Percentiles rank a stretch among this genome's conserved stretches.
These are phyloP conservation scores for Phymatocera aterrima DNA, from an alignment of 2,888 invertebrate species.

Conservation along the genomic window DNA sequence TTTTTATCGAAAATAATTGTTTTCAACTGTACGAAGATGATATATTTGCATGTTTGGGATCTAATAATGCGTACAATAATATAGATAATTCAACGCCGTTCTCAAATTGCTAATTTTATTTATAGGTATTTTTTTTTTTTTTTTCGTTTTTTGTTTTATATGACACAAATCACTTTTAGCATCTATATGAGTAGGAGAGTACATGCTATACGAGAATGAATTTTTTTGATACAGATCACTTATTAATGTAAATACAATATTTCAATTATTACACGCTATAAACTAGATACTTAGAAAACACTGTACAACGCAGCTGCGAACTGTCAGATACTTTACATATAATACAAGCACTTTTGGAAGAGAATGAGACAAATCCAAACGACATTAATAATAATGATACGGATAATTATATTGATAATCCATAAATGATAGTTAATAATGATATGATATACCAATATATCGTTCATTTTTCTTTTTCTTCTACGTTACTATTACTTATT, in stretches of 20 bases:
- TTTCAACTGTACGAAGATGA: no score
- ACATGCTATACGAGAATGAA: slow-evolving; percentile 74
- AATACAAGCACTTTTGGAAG: slow-evolving; percentile 69
- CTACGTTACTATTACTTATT: neutral
- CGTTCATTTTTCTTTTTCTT: neutral
- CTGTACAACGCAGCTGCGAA: slow-evolving; percentile 74
- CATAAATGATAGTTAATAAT: no score
- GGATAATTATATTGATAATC: neutral
- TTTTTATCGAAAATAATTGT: no score
- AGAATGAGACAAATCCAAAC: slow-evolving; percentile 53
- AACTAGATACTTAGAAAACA: slow-evolving; percentile 75
- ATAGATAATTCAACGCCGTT: slow-evolving; percentile 60
- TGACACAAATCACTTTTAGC: slow-evolving; percentile 75
- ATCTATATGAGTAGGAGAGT: slow-evolving; percentile 74
- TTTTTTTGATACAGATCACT: slow-evolving; percentile 75
- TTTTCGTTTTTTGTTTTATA: slow-evolving; percentile 55
- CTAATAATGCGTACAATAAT: neutral
- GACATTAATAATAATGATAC: neutral
- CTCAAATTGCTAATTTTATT: slow-evolving; percentile 74
- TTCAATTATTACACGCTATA: slow-evolving; percentile 74
- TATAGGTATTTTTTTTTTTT: slow-evolving; percentile 63
- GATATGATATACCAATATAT: no score
- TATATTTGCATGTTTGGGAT: neutral
- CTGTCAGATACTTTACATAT: slow-evolving; percentile 74
- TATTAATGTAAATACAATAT: slow-evolving; percentile 74